Conservation (phyloP, 2,113 vertebrate species). For the Thinocorus orbignyianus region DNA sequence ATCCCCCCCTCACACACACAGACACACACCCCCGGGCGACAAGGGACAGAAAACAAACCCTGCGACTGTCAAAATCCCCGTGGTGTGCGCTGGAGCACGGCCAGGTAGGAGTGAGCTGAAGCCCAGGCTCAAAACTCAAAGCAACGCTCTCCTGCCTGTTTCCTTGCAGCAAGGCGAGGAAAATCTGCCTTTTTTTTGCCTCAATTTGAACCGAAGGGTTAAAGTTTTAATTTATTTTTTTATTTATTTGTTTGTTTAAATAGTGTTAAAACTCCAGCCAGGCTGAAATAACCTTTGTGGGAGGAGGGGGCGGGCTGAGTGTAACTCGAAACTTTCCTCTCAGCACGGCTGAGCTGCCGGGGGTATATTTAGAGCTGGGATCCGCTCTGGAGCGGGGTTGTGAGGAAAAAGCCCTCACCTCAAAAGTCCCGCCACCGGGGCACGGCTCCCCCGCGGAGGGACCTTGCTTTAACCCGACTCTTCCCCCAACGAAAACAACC, state of each 20-base stretch:
- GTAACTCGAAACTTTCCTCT: slow-evolving; percentile 69
- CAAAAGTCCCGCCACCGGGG: background rate
- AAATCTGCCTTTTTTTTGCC: background rate
- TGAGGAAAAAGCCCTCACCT: background rate
- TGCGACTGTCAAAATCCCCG: background rate
- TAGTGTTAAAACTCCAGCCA: background rate
- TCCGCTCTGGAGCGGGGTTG: background rate
- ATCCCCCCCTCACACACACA: too few relatives aligned
- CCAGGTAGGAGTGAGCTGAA: background rate
- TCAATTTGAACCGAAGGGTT: background rate
- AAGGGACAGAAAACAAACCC: background rate
- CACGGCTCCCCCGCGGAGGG: background rate
- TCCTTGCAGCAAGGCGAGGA: background rate
- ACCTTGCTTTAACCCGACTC: background rate
- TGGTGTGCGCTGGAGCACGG: background rate
- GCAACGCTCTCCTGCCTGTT: background rate
- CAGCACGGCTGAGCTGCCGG: background rate
- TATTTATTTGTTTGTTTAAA: background rate
- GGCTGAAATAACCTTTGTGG: slow-evolving; percentile 44
- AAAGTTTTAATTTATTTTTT: background rate
- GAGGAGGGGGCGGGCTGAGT: background rate
- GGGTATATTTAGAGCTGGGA: background rate
- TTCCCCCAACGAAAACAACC: background rate
- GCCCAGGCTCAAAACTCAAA: background rate
- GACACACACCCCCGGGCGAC: background rate